These are phyloP conservation scores for Euplexia lucipara DNA, from an alignment of 2,888 invertebrate genomes.

Conservation along the genomic window DNA sequence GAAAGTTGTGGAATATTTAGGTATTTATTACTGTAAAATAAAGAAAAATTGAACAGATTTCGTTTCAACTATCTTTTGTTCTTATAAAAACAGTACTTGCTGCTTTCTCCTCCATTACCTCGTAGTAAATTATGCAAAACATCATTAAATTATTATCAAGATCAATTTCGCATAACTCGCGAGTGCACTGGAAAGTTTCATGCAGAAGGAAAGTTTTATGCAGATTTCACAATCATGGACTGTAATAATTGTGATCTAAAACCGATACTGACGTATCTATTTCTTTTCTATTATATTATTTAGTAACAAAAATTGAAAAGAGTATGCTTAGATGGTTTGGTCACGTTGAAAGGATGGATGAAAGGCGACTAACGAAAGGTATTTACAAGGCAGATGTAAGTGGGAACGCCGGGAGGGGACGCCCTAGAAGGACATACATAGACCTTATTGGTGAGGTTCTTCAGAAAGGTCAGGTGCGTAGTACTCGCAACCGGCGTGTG, in stretches of 20 bases:
- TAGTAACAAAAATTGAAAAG: too few relatives aligned
- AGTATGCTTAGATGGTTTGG: too few relatives aligned
- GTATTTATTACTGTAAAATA: too few relatives aligned
- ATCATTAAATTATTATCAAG: conserved; percentile 56
- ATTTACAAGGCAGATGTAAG: too few relatives aligned
- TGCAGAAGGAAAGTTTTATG: conserved; percentile 72
- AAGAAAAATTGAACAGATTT: background rate
- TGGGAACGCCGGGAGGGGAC: too few relatives aligned
- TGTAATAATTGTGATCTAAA: conserved; percentile 35
- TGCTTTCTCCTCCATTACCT: conserved; percentile 35
- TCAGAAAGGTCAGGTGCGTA: too few relatives aligned
- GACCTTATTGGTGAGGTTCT: too few relatives aligned
- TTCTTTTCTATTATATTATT: background rate
- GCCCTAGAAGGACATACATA: too few relatives aligned
- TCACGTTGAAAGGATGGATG: too few relatives aligned
- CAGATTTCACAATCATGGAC: conserved; percentile 69
- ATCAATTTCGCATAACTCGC: conserved; percentile 64
- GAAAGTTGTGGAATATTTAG: too few relatives aligned
- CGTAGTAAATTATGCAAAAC: conserved; percentile 46
- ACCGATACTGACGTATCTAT: background rate
- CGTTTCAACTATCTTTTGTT: background rate
- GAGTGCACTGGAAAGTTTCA: conserved; percentile 73
- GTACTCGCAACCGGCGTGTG: too few relatives aligned
- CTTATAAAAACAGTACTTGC: conserved; percentile 3
- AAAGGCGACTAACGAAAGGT: too few relatives aligned